A percentile compares a stretch with the other conserved stretches of the same genome.
Conservation (phyloP, 1,140 invertebrate genomes). For the Heliconius eleuchia region DNA sequence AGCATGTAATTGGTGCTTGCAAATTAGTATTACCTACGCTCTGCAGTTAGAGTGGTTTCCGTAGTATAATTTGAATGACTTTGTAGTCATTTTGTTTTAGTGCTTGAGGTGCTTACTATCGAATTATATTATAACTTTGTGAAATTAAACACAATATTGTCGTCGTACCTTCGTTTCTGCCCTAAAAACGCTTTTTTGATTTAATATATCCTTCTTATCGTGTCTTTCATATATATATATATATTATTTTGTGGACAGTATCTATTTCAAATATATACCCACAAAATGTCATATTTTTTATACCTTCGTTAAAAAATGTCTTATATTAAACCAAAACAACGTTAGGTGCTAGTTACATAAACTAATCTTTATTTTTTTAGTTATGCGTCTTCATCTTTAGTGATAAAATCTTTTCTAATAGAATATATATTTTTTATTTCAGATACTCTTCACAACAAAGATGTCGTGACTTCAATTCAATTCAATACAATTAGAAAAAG, state of each 20-base stretch:
- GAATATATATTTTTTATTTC: neutral
- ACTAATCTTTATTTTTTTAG: neutral
- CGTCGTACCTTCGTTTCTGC: no score
- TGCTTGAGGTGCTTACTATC: no score
- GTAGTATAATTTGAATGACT: neutral
- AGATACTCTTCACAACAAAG: neutral
- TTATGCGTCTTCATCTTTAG: neutral
- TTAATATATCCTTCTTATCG: no score
- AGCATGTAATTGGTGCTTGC: conserved; percentile 31
- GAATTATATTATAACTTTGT: no score
- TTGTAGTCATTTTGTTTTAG: neutral
- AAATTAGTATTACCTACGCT: neutral
- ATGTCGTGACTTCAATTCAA: neutral
- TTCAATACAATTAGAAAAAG: neutral
- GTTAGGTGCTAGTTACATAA: neutral
- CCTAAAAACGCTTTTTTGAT: no score
- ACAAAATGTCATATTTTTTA: no score
- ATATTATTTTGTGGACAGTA: no score
- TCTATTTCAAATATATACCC: no score
- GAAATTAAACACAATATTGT: no score
- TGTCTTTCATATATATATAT: no score
- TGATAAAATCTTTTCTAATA: neutral
- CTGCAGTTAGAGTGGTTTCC: neutral
- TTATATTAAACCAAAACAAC: neutral
- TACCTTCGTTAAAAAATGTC: no score